Evolutionary conservation across 2,888 invertebrate species (phyloP).

Genomic region (Tetropium fuscum): DNA sequence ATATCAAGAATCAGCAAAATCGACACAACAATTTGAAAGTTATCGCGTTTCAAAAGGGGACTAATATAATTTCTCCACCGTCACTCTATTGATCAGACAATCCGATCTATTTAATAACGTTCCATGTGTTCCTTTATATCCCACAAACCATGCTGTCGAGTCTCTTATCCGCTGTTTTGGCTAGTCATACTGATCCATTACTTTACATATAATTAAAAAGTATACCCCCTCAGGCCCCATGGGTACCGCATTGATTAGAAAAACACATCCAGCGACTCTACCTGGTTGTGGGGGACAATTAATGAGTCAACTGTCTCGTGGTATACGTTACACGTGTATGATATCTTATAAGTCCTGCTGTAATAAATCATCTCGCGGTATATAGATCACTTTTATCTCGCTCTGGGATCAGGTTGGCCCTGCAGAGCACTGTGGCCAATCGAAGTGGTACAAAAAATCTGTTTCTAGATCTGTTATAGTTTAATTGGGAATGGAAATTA

Average conservation of each 20-base stretch:
- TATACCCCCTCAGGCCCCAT: neutral
- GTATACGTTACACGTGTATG: conserved; percentile 6
- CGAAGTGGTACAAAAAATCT: conserved; percentile 12
- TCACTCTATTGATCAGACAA: conserved; percentile 23
- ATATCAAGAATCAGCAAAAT: too few relatives aligned
- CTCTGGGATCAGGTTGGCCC: conserved; percentile 10
- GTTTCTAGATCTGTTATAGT: conserved; percentile 21
- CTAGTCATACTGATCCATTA: conserved; percentile 13
- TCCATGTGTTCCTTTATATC: conserved; percentile 23
- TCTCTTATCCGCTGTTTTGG: conserved; percentile 1
- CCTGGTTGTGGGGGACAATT: too few relatives aligned
- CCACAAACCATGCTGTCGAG: conserved; percentile 9
- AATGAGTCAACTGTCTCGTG: neutral
- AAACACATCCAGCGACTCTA: too few relatives aligned
- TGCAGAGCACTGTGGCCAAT: conserved; percentile 17
- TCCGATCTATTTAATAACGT: conserved; percentile 26
- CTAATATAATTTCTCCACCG: conserved; percentile 24
- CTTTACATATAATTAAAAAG: conserved; percentile 10
- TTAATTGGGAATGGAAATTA: conserved; percentile 5
- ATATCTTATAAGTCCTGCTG: neutral
- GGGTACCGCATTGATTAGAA: too few relatives aligned
- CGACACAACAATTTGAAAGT: too few relatives aligned
- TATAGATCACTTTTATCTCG: conserved; percentile 28
- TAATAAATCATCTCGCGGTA: conserved; percentile 25
- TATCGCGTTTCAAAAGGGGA: too few relatives aligned